Evolutionary conservation across 2,888 invertebrate genomes (phyloP).

Genomic region (Campoplex capitator): DNA sequence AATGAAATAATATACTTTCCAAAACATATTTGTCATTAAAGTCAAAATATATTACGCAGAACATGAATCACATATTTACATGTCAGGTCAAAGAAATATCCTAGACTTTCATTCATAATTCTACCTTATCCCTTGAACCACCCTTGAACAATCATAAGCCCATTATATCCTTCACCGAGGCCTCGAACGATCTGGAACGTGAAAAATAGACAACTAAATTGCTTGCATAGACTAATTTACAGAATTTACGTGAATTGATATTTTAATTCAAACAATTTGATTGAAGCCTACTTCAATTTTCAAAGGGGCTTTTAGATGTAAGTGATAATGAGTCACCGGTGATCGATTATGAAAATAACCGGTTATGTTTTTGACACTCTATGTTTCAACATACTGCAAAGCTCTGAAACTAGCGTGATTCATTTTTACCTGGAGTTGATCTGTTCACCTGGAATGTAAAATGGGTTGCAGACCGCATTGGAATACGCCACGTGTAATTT

Average conservation of each 20-base stretch:
- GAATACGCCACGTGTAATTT: slow-evolving; percentile 96
- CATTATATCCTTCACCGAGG: slow-evolving; percentile 27
- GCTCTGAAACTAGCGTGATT: background rate
- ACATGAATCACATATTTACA: slow-evolving; percentile 7
- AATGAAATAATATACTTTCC: slow-evolving; percentile 29
- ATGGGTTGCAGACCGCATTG: slow-evolving; percentile 98
- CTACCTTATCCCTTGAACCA: background rate
- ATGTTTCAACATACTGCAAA: background rate
- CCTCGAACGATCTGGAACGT: slow-evolving; percentile 24
- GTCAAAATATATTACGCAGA: background rate
- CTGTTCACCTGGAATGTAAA: slow-evolving; percentile 96
- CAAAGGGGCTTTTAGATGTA: background rate
- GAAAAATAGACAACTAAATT: background rate
- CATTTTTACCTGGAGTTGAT: slow-evolving; percentile 92
- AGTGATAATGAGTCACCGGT: background rate
- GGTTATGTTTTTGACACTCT: background rate
- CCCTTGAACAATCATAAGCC: background rate
- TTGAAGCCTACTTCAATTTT: no score
- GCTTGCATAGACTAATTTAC: background rate
- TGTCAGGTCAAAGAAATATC: background rate
- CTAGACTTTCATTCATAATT: background rate
- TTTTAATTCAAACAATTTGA: no score
- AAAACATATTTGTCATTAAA: slow-evolving; percentile 9
- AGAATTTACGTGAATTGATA: no score
- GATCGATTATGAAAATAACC: background rate